Evolutionary conservation across 2,797 vertebrate genomes (phyloP), one percentile per base, ranked within the genome.

Genomic region (Spinus pinus): DNA sequence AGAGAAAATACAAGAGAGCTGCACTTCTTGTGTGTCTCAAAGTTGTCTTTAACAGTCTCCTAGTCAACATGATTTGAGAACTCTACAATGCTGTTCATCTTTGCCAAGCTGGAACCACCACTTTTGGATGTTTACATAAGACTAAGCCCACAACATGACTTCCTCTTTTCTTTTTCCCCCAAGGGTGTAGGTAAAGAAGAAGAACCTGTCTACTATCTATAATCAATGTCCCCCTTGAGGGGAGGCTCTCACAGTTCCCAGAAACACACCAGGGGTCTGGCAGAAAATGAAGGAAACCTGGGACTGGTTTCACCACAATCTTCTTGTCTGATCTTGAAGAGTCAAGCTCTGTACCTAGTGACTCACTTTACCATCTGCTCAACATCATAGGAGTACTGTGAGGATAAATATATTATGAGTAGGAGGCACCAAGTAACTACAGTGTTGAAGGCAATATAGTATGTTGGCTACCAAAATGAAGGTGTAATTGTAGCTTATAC

Each of bases 311-410:
- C 47, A 69, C 49, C 65, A 81, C 54, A 93, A 14, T 83, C 50
- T 22, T 84, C 56, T 82, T 69, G 33, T 51, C 64, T 85, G 71
- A 95, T 91, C 89, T 65, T 54, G 61, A 90, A 65, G 47, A 96
- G 93, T 96, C 96, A 94, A 89, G 87, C n/a, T 92, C 85, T 77
- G 44, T 85, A 95, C 88, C 81, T 81, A 89, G 61, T 95, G 94
- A 96, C 33, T 96, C 94, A 95, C 85, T 96, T 95, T 93, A 81
- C 96, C 96, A 96, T 96, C 96, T 96, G 96, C 57, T 95, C 39
- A 78, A 67, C 86, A 91, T 92, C 75, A 83, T 17, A 86, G 69
- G 72, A 97, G 90, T 87, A 71, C 94, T 95, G 79, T 91, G 54
- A 97, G 87, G 91, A 96, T 95, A 95, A 97, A 94, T 83, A 91